Conservation (phyloP, 2,888 invertebrate genomes). For the Tineola bisselliella region DNA sequence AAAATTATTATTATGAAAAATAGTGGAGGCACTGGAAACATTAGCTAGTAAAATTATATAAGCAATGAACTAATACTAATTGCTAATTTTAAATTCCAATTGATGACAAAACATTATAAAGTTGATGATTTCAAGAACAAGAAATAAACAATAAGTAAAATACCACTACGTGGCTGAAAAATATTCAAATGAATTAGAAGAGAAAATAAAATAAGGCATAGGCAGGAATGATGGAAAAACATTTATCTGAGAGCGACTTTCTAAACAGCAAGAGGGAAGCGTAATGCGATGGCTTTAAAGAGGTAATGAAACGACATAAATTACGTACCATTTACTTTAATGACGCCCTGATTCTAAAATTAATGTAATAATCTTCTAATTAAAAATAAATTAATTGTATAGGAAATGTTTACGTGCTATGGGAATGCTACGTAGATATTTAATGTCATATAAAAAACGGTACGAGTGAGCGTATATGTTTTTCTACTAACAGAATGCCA, state of each 20-base stretch:
- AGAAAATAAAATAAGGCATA: slow-evolving; percentile 29
- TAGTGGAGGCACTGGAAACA: too few species aligned
- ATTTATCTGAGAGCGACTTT: slow-evolving; percentile 22
- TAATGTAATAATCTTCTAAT: too few species aligned
- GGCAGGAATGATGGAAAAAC: slow-evolving; percentile 17
- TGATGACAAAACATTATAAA: neutral
- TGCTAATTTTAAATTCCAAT: too few species aligned
- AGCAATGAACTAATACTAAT: too few species aligned
- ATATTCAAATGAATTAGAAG: slow-evolving; percentile 56
- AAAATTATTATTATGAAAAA: too few species aligned
- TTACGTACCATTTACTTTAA: too few species aligned
- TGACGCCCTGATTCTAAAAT: too few species aligned
- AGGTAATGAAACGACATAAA: neutral
- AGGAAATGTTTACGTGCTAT: too few species aligned
- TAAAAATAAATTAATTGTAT: too few species aligned
- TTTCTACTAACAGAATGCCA: neutral
- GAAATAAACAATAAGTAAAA: slow-evolving; percentile 13
- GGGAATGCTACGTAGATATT: too few species aligned
- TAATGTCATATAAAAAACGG: neutral
- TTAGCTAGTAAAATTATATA: too few species aligned
- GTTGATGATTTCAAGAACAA: slow-evolving; percentile 8
- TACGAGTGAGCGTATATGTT: neutral
- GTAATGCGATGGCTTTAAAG: neutral
- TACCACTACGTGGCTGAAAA: slow-evolving; percentile 3
- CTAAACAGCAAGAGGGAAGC: slow-evolving; percentile 17